Conservation (phyloP, 2,888 invertebrate genomes). For the Disparrhopalites patrizii region DNA sequence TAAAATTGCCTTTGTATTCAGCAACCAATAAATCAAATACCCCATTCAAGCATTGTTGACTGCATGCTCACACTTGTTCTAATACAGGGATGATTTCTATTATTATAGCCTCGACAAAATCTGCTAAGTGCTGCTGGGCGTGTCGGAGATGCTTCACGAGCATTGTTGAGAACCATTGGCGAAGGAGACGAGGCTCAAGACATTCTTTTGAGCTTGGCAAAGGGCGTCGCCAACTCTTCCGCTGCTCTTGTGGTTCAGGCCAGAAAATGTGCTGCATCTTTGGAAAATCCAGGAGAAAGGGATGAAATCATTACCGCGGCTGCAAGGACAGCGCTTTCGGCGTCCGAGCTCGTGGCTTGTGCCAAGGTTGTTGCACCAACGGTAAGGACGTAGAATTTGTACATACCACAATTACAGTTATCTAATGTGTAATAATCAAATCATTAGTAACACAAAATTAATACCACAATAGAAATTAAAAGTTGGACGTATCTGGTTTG, state of each 20-base stretch:
- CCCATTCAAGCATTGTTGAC: background rate
- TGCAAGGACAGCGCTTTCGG: slow-evolving; percentile 93
- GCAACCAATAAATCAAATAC: background rate
- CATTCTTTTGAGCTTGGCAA: slow-evolving; percentile 86
- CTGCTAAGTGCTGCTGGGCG: slow-evolving; percentile 91
- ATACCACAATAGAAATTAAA: too few relatives aligned
- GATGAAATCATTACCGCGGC: slow-evolving; percentile 91
- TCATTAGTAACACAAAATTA: too few relatives aligned
- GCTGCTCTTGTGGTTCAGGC: slow-evolving; percentile 82
- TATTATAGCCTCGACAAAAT: slow-evolving; percentile 78
- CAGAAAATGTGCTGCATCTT: slow-evolving; percentile 86
- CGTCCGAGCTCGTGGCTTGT: slow-evolving; percentile 95
- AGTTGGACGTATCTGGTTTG: background rate
- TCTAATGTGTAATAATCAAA: too few relatives aligned
- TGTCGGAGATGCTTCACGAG: slow-evolving; percentile 94
- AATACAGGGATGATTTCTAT: background rate
- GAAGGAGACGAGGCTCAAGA: slow-evolving; percentile 90
- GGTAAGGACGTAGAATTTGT: slow-evolving; percentile 57
- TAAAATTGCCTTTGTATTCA: background rate
- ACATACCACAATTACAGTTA: too few relatives aligned
- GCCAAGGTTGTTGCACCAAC: slow-evolving; percentile 90
- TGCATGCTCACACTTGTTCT: background rate
- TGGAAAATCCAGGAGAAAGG: slow-evolving; percentile 75
- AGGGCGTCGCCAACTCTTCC: slow-evolving; percentile 96
- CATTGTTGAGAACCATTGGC: slow-evolving; percentile 86